These are phyloP conservation scores for Vireo altiloquus DNA, from an alignment of 2,113 vertebrate genomes.

Conservation along the genomic window DNA sequence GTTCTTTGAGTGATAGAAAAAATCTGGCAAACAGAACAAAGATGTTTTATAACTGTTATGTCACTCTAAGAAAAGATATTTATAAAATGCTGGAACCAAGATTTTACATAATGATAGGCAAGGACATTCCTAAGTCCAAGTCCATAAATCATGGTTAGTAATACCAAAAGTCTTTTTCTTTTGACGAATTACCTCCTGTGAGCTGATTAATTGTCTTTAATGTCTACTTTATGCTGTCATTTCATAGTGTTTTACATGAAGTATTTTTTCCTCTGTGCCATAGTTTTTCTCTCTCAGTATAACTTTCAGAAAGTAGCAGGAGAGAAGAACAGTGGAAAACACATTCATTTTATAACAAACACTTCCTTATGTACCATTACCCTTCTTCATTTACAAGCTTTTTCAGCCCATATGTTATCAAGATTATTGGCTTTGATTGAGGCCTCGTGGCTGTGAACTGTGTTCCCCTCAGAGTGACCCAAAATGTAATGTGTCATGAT, in stretches of 20 bases:
- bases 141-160: background rate
- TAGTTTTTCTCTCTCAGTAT: background rate
- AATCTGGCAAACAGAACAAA: background rate
- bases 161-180: background rate
- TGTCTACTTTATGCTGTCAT: background rate
- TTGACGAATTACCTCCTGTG: background rate
- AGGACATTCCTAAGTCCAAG: background rate
- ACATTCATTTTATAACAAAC: background rate
- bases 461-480: background rate
- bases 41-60: slow-evolving; percentile 11
- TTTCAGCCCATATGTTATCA: background rate
- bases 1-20: background rate
- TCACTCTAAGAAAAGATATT: slow-evolving; percentile 20
- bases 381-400: background rate
- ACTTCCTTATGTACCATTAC: background rate
- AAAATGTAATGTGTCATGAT: background rate
- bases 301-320: background rate
- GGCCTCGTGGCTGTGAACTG: background rate
- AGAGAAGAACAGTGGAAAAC: background rate
- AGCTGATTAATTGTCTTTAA: background rate
- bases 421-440: background rate
- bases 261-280: background rate
- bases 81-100: background rate
- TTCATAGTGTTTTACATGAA: background rate
- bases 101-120: slow-evolving; percentile 32